Evolutionary conservation across 2,797 vertebrate genomes (phyloP).

Genomic region (Brotula barbata): DNA sequence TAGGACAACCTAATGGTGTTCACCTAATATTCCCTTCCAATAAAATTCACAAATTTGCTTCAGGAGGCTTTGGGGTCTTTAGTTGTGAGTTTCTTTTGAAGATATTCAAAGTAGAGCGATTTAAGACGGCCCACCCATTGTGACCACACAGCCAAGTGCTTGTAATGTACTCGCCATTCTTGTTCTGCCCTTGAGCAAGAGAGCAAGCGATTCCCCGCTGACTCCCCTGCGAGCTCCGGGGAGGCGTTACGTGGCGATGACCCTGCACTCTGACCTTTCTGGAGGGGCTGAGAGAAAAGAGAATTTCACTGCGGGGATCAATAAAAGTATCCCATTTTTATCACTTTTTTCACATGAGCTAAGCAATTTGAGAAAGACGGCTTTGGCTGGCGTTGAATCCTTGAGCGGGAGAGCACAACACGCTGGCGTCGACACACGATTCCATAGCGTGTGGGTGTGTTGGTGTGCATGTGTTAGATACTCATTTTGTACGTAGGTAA

Average conservation of each 20-base stretch:
- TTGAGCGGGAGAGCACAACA: conserved; percentile 6
- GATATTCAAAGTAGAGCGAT: conserved; percentile 39
- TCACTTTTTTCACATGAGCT: conserved; percentile 37
- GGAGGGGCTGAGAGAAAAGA: conserved; percentile 53
- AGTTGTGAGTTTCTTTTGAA: conserved; percentile 44
- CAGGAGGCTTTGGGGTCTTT: conserved; percentile 23
- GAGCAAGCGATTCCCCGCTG: conserved; percentile 31
- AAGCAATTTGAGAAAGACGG: conserved; percentile 30
- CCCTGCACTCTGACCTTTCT: conserved; percentile 54
- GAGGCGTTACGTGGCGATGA: conserved; percentile 54
- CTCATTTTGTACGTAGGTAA: background rate
- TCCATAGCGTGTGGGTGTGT: background rate
- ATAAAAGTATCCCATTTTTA: conserved; percentile 42
- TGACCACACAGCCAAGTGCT: conserved; percentile 24
- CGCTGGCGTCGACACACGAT: conserved; percentile 1
- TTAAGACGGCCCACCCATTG: conserved; percentile 24
- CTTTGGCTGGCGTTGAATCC: conserved; percentile 42
- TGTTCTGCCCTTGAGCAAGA: conserved; percentile 68
- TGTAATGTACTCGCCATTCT: conserved; percentile 33
- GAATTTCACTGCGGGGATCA: conserved; percentile 57
- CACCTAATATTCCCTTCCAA: conserved; percentile 46
- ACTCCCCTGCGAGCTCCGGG: conserved; percentile 38
- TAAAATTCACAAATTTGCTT: conserved; percentile 26
- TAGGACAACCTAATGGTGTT: conserved; percentile 42
- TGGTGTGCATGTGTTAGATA: background rate